Conservation (phyloP, 2,888 invertebrate genomes). For the Stenurella melanura region DNA sequence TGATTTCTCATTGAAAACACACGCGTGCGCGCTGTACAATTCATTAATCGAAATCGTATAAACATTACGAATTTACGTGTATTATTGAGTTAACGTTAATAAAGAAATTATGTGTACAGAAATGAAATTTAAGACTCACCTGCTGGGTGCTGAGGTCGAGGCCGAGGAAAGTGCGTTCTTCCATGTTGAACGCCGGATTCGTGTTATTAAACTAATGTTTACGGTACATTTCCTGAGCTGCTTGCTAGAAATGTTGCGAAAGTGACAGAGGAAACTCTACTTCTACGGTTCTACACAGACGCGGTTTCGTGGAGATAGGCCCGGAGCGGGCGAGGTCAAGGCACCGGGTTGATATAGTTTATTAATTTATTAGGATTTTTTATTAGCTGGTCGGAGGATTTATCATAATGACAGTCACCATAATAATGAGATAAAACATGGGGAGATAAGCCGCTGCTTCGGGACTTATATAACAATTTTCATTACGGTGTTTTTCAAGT, state of each 20-base stretch:
- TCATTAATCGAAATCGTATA: slow-evolving; percentile 20
- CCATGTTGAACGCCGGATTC: slow-evolving; percentile 43
- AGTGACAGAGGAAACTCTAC: slow-evolving; percentile 21
- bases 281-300: slow-evolving; percentile 36
- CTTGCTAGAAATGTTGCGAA: slow-evolving; percentile 15
- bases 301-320: slow-evolving; percentile 21
- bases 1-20: neutral
- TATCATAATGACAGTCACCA: slow-evolving; percentile 1
- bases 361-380: slow-evolving; percentile 11
- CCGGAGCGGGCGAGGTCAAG: slow-evolving; percentile 58
- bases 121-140: slow-evolving; percentile 74
- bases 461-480: neutral
- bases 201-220: slow-evolving; percentile 3
- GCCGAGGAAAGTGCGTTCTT: slow-evolving; percentile 80
- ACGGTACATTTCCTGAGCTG: slow-evolving; percentile 15
- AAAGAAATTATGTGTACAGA: neutral
- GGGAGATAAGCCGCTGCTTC: neutral
- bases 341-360: slow-evolving; percentile 50
- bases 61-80: neutral
- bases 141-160: slow-evolving; percentile 92
- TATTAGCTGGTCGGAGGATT: neutral
- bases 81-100: neutral
- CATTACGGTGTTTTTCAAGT: neutral
- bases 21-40: slow-evolving; percentile 24
- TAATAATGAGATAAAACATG: neutral